Evolutionary conservation across 2,888 invertebrate species (phyloP).

Genomic region (Tolmerus cingulatus): DNA sequence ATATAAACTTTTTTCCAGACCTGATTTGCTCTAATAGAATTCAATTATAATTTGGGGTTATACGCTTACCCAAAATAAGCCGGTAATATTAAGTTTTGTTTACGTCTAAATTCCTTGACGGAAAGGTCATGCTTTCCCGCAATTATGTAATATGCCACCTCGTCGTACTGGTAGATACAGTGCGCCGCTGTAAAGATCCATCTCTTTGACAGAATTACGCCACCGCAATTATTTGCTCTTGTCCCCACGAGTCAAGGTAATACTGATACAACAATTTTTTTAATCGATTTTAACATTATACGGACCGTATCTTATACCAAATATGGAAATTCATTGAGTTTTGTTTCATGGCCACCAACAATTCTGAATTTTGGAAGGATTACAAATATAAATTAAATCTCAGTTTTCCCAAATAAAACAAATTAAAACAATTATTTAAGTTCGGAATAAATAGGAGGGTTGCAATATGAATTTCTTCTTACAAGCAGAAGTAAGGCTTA

Average conservation of each 20-base stretch:
- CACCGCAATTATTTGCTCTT: slow-evolving; percentile 19
- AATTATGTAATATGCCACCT: not conserved
- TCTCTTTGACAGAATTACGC: slow-evolving; percentile 5
- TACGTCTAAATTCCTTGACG: not conserved
- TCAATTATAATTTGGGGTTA: not conserved
- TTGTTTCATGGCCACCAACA: slow-evolving; percentile 10
- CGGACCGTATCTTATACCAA: not conserved
- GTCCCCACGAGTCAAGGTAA: slow-evolving; percentile 12
- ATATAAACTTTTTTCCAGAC: not conserved
- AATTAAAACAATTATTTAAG: not conserved
- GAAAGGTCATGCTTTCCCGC: slow-evolving; percentile 35
- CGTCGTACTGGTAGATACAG: slow-evolving; percentile 15
- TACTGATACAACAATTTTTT: not conserved
- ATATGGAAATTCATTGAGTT: slow-evolving; percentile 26
- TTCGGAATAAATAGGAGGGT: not conserved
- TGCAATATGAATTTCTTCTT: not conserved
- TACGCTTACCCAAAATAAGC: not conserved
- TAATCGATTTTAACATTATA: not conserved
- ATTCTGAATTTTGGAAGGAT: not conserved
- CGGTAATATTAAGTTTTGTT: not conserved
- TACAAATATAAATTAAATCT: not conserved
- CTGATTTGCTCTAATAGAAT: slow-evolving; percentile 5
- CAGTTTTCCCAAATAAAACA: not conserved
- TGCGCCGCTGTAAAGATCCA: slow-evolving; percentile 38
- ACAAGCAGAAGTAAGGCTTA: not conserved